Percentiles rank a stretch among this genome's conserved stretches.
Conservation (phyloP, 2,888 invertebrate species). For the Lithophane socia region DNA sequence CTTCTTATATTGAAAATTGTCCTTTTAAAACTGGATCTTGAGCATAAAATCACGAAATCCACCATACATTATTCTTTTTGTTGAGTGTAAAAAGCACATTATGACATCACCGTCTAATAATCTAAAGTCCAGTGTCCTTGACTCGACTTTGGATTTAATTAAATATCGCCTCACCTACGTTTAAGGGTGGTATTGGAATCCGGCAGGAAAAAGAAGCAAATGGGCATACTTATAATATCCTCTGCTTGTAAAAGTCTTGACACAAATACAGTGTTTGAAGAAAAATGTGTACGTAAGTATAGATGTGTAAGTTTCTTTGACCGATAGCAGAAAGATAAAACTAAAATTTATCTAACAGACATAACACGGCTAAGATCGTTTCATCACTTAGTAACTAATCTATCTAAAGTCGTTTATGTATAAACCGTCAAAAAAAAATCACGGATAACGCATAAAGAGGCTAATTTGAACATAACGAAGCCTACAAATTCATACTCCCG, state of each 20-base stretch:
- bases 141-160: constrained; percentile 42
- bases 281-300: not conserved
- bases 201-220: constrained; percentile 6
- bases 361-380: constrained; percentile 4
- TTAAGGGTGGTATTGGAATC: constrained; percentile 18
- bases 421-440: not conserved
- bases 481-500: constrained; percentile 49
- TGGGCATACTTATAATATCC: not conserved
- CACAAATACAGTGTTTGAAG: constrained; percentile 5
- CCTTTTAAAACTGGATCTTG: constrained; percentile 4
- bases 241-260: not conserved
- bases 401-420: not conserved
- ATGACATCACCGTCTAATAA: constrained; percentile 69
- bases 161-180: not conserved
- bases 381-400: constrained; percentile 18
- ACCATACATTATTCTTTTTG: not conserved
- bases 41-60: constrained; percentile 20
- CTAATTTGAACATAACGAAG: constrained; percentile 45
- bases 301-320: constrained; percentile 21
- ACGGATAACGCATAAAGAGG: not conserved
- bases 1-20: not conserved
- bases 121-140: constrained; percentile 39
- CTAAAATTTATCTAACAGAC: constrained; percentile 21
- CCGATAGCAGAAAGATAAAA: constrained; percentile 38
- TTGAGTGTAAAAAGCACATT: constrained; percentile 3